phyloP scores from a whole-genome alignment of 2,797 vertebrate species.

The Pipistrellus kuhlii region DNA sequence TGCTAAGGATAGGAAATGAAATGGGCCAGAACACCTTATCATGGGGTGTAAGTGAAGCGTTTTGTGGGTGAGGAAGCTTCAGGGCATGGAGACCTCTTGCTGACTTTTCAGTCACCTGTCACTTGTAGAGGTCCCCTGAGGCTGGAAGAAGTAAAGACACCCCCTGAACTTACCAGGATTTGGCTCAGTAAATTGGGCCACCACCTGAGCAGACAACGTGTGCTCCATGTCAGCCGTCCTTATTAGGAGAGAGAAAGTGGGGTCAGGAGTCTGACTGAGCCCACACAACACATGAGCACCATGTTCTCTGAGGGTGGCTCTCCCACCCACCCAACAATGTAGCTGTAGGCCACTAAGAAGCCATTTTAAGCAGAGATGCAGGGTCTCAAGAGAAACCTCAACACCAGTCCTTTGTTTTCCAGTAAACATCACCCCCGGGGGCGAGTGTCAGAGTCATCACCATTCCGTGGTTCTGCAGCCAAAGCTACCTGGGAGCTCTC shows the following conservation, averaged over 20 bases:
- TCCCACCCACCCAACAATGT: not conserved
- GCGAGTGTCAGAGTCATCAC: not conserved
- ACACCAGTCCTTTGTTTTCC: not conserved
- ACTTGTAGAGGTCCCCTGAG: not conserved
- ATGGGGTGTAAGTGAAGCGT: not conserved
- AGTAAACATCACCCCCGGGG: not conserved
- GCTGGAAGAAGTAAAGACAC: not conserved
- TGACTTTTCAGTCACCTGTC: not conserved
- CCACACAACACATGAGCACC: not conserved
- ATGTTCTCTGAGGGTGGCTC: not conserved
- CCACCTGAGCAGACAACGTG: not conserved
- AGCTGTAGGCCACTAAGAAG: not conserved
- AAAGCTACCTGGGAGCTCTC: not conserved
- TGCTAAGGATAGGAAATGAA: not conserved
- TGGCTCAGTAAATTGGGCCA: not conserved
- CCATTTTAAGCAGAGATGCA: not conserved
- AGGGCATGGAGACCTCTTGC: not conserved
- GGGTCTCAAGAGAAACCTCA: not conserved
- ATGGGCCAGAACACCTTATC: too few species aligned
- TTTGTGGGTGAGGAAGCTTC: too few species aligned
- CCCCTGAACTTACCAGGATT: not conserved
- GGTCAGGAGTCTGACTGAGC: not conserved
- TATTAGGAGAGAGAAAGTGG: not conserved
- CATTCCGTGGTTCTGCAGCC: rapidly evolving
- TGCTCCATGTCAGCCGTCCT: not conserved